Evolutionary conservation across 2,113 vertebrate species (phyloP), one percentile per base, ranked within the genome.

Genomic region (Odobenus rosmarus): DNA sequence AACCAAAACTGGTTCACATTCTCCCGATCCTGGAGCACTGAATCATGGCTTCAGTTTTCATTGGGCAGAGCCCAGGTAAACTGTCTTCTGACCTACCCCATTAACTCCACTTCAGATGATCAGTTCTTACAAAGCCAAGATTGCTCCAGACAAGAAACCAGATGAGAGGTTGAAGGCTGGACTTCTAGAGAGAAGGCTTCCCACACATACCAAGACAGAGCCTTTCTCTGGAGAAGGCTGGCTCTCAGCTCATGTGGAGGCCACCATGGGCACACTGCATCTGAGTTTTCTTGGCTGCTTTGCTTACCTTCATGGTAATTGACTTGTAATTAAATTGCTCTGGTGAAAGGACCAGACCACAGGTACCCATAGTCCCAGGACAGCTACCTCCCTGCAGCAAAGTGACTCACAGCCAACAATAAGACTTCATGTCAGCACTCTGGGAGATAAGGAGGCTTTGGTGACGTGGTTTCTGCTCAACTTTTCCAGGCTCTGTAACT

Each of bases 281-380:
- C 24, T 21, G 67, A 23, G n/a, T 31, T 71, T 12, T 53, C 51
- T 12, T 3, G 1, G 59, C 23, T 42, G 11, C 21, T 26, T 26
- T 46, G 26, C 24, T 57, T 26, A 39, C 46, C 21, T 84, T 61
- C 31, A 33, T 2, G 49, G 24, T 42, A 42, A 84, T 1, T 26
- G 14, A 24, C 15, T 46, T 72, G 24, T 57, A 31, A 39, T 49
- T 33, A 33, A 31, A 57, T 33, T 13, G 21, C 31, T 89, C 12
- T 69, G 7, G 42, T 36, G 28, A 31, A 74, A 77, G 26, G 71
- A 26, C 23, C 49, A 33, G 69, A 61, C 5, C 4, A 19, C 0
- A 3, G 33, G 33, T 2, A 67, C 53, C 26, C 7, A 1, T 0
- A 8, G 13, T 2, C 61, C 61, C 9, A 3, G 8, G 2, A 26